Evolutionary conservation across 2,113 vertebrate genomes (phyloP).

Genomic region (Canis aureus): DNA sequence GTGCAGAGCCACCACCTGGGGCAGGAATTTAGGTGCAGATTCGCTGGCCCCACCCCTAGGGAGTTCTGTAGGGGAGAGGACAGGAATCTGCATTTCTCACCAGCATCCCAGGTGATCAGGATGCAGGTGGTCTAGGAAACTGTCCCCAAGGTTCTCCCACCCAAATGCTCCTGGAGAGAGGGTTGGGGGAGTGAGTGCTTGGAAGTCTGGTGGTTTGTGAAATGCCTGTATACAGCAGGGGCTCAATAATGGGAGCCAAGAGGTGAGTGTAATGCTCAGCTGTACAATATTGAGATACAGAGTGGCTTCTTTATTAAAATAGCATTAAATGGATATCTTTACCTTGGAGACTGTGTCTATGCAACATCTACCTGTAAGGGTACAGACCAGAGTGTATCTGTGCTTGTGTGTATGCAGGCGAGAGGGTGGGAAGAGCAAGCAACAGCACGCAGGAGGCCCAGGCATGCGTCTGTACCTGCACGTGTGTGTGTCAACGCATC

Average conservation of each 20-base stretch:
- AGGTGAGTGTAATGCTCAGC: fast-evolving
- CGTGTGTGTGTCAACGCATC: neutral
- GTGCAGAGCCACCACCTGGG: neutral
- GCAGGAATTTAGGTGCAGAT: neutral
- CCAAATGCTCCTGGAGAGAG: neutral
- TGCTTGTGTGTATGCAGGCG: neutral
- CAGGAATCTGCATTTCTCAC: neutral
- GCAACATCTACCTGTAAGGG: neutral
- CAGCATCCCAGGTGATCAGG: neutral
- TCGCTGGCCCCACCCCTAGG: neutral
- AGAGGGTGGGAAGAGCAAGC: neutral
- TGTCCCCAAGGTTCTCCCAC: neutral
- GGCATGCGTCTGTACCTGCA: neutral
- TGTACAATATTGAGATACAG: fast-evolving
- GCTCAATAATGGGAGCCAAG: fast-evolving
- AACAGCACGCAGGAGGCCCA: neutral
- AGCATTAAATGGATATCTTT: neutral
- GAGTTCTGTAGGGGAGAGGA: neutral
- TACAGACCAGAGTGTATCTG: neutral
- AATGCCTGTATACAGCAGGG: neutral
- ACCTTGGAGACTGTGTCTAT: neutral
- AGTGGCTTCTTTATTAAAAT: neutral
- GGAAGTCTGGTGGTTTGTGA: neutral
- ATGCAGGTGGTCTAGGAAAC: neutral
- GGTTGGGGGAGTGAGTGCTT: neutral